These are phyloP conservation scores for Mongoloraphidia duomilia DNA, from an alignment of 2,888 invertebrate species.

Conservation along the genomic window DNA sequence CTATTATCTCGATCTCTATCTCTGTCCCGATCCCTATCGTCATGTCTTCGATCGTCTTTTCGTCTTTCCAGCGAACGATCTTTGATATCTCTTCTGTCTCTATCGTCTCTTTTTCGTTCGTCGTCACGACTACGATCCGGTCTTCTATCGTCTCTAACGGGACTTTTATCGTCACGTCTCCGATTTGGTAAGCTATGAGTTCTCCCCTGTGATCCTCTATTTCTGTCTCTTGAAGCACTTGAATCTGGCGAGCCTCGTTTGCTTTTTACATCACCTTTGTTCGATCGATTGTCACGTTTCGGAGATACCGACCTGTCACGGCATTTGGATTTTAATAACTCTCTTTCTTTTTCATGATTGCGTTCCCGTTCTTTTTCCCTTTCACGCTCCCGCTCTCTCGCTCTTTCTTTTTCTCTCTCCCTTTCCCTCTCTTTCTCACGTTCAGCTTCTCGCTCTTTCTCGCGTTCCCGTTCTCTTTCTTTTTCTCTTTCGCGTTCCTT, in stretches of 20 bases:
- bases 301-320: constrained; percentile 26
- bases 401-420: constrained; percentile 34
- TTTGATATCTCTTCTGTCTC: constrained; percentile 34
- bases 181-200: constrained; percentile 18
- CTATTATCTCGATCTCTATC: constrained; percentile 38
- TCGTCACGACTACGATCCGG: constrained; percentile 17
- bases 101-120: constrained; percentile 30
- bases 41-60: constrained; percentile 31
- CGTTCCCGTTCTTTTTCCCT: constrained; percentile 22
- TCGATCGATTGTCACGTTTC: constrained; percentile 22
- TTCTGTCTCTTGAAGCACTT: constrained; percentile 25
- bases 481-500: constrained; percentile 24
- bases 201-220: constrained; percentile 20
- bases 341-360: constrained; percentile 21
- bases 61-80: constrained; percentile 35
- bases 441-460: constrained; percentile 30
- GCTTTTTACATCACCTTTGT: constrained; percentile 21
- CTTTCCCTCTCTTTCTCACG: constrained; percentile 36
- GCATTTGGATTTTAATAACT: constrained; percentile 25
- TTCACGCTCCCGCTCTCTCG: constrained; percentile 23
- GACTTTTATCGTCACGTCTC: constrained; percentile 4
- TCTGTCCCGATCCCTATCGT: constrained; percentile 46
- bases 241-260: constrained; percentile 30
- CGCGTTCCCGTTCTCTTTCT: constrained; percentile 26
- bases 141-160: constrained; percentile 30